Evolutionary conservation across 2,113 vertebrate genomes (phyloP).

Genomic region (Oceanodroma tethys): DNA sequence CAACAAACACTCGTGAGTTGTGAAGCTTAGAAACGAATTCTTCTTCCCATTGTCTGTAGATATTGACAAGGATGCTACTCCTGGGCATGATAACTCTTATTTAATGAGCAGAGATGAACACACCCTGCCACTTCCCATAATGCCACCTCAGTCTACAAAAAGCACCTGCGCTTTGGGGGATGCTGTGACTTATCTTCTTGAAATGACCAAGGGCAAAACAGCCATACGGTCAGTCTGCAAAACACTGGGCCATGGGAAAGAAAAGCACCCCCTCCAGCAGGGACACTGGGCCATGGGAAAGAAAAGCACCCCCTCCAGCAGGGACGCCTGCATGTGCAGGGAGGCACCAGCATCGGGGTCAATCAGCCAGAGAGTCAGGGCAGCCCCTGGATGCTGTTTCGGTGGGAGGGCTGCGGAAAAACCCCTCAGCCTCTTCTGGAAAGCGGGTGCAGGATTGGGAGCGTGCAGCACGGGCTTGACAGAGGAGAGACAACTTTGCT

Average conservation of each 20-base stretch:
- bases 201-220: background rate
- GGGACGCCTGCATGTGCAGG: background rate
- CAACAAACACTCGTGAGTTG: background rate
- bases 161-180: background rate
- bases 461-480: accelerated
- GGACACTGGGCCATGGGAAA: background rate
- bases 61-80: background rate
- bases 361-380: background rate
- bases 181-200: background rate
- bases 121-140: accelerated
- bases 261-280: background rate
- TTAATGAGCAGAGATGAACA: background rate
- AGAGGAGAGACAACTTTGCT: background rate
- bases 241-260: background rate
- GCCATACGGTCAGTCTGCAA: background rate
- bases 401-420: background rate
- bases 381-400: background rate
- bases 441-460: accelerated
- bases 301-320: no score
- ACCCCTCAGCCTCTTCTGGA: background rate
- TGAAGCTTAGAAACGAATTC: background rate
- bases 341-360: background rate
- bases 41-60: background rate
- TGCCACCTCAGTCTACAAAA: background rate
- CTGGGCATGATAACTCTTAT: background rate